These are phyloP conservation scores for Pristionchus arcanus DNA, from an alignment of 2,888 invertebrate species.

Conservation along the genomic window DNA sequence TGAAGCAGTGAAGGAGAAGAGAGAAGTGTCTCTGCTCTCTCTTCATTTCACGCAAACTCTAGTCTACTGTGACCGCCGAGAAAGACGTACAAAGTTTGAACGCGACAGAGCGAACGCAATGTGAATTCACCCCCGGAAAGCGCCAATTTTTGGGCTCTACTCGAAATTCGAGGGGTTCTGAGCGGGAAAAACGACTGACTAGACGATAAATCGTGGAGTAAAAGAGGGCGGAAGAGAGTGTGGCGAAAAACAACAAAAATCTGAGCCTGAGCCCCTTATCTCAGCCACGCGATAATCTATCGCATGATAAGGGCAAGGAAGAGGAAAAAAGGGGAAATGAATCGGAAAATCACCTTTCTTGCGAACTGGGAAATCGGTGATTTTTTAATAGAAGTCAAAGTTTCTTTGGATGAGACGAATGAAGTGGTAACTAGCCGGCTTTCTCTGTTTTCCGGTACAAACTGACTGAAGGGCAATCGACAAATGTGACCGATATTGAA, in stretches of 20 bases:
- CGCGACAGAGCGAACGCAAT: neutral
- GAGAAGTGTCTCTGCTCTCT: neutral
- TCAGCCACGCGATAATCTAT: neutral
- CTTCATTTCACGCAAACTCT: neutral
- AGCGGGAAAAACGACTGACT: neutral
- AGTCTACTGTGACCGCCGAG: neutral
- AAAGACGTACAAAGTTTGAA: neutral
- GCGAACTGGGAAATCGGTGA: too few relatives aligned
- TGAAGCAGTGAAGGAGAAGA: neutral
- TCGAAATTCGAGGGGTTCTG: neutral
- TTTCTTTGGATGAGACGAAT: too few relatives aligned
- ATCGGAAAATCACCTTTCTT: neutral
- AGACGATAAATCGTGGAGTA: neutral
- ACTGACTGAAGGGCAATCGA: too few relatives aligned
- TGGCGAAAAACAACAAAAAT: constrained; percentile 8
- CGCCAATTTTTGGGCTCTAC: neutral
- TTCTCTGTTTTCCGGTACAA: too few relatives aligned
- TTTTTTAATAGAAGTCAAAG: too few relatives aligned
- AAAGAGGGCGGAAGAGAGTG: neutral
- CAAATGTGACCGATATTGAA: too few relatives aligned
- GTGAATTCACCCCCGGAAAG: neutral
- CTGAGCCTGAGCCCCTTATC: neutral
- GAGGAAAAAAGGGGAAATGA: neutral
- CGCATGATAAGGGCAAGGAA: neutral
- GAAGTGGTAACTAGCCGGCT: too few relatives aligned